Conservation (phyloP, 2,888 invertebrate genomes). For the Anthophora plumipes region DNA sequence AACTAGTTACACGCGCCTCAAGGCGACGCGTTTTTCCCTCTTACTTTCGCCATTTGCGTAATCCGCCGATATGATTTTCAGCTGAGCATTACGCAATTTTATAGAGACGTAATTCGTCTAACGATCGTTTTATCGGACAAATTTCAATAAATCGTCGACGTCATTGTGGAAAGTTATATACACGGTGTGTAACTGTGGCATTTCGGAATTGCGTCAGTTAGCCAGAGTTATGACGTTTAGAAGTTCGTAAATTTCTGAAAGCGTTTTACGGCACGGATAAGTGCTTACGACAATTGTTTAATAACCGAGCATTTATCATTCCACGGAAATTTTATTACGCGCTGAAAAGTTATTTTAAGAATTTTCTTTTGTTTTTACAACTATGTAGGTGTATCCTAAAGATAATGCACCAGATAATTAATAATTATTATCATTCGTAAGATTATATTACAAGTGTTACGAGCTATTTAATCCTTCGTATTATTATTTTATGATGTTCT, state of each 20-base stretch:
- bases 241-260: constrained; percentile 8
- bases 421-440: background rate
- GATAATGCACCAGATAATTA: background rate
- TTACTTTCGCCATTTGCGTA: constrained; percentile 60
- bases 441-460: too few relatives aligned
- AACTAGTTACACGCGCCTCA: constrained; percentile 12
- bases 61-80: constrained; percentile 36
- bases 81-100: background rate
- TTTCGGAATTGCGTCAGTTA: background rate
- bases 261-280: background rate
- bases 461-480: too few relatives aligned
- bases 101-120: constrained; percentile 18
- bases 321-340: background rate
- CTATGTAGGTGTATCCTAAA: too few relatives aligned
- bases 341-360: background rate
- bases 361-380: background rate
- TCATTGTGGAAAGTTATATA: constrained; percentile 13
- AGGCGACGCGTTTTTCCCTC: constrained; percentile 49
- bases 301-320: background rate
- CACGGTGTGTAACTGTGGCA: background rate
- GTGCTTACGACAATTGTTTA: background rate
- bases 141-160: background rate
- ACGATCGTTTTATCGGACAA: background rate
- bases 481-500: too few relatives aligned
- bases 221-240: constrained; percentile 4